A percentile compares a stretch with the other conserved stretches of the same genome.
phyloP scores from a whole-genome alignment of 2,113 vertebrate species.

The Solea solea region DNA sequence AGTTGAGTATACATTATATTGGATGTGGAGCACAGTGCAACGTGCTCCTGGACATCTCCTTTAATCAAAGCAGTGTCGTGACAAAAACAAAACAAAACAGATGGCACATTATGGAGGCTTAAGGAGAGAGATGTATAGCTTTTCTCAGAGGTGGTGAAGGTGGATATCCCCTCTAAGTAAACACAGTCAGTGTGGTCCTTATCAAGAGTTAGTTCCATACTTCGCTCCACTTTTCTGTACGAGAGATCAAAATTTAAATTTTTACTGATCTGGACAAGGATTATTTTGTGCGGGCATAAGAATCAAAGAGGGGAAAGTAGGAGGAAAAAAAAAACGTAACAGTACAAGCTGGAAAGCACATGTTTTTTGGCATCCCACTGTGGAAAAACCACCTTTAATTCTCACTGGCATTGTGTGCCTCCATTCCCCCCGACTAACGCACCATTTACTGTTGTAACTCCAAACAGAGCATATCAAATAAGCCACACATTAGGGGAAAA shows the following conservation, averaged over 20 bases:
- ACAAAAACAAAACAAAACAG: conserved; percentile 28
- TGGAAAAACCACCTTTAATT: conserved; percentile 77
- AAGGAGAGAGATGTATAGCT: conserved; percentile 44
- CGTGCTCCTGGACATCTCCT: conserved; percentile 46
- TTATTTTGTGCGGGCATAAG: conserved; percentile 20
- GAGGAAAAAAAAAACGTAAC: conserved; percentile 51
- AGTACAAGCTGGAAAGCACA: conserved; percentile 48
- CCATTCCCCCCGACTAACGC: conserved; percentile 59
- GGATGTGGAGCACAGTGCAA: conserved; percentile 1
- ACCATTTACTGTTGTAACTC: conserved; percentile 72
- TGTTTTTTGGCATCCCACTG: conserved; percentile 67
- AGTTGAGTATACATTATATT: not conserved
- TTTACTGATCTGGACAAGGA: conserved; percentile 2
- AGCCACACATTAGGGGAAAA: conserved; percentile 64
- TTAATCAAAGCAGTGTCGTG: conserved; percentile 53
- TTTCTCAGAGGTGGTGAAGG: conserved; percentile 39
- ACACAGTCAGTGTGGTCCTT: conserved; percentile 63
- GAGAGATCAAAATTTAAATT: conserved; percentile 25
- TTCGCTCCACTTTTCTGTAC: conserved; percentile 19
- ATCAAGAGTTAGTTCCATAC: conserved; percentile 50
- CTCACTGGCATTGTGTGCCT: conserved; percentile 53
- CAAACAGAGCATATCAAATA: conserved; percentile 72
- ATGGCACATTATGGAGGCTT: conserved; percentile 38
- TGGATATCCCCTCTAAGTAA: conserved; percentile 44
- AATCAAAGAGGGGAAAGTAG: not conserved